These are phyloP conservation scores for Caenorhabditis uteleia DNA, from an alignment of 2,888 invertebrate genomes.

Conservation along the genomic window DNA sequence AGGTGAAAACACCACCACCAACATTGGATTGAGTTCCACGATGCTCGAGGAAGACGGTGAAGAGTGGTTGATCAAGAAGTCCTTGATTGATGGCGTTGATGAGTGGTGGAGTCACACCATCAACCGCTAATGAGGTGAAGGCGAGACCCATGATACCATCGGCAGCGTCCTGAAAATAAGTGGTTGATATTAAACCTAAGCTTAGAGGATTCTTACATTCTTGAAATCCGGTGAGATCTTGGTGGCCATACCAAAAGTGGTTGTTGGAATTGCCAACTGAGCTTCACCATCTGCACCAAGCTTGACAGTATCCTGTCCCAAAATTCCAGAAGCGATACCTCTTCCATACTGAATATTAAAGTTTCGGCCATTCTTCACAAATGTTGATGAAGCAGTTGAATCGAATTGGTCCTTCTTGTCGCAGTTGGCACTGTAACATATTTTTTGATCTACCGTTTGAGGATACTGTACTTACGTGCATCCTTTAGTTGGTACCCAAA, in stretches of 20 bases:
- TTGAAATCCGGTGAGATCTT: conserved; percentile 52
- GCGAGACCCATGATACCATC: conserved; percentile 62
- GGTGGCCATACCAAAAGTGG: conserved; percentile 58
- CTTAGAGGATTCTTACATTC: no score
- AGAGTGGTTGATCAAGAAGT: conserved; percentile 55
- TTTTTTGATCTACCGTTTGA: no score
- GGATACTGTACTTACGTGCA: no score
- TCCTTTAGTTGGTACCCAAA: conserved; percentile 48
- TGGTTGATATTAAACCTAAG: no score
- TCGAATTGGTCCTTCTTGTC: conserved; percentile 81
- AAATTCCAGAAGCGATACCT: conserved; percentile 86
- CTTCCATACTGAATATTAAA: conserved; percentile 93
- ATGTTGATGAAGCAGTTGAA: conserved; percentile 82
- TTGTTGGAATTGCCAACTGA: conserved; percentile 52
- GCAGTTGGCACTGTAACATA: conserved; percentile 41
- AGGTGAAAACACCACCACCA: conserved; percentile 58
- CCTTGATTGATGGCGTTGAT: conserved; percentile 86
- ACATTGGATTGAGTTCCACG: conserved; percentile 46
- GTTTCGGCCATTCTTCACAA: conserved; percentile 84
- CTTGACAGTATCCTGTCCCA: conserved; percentile 85
- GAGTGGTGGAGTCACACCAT: conserved; percentile 88
- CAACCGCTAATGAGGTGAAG: conserved; percentile 82
- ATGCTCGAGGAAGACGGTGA: conserved; percentile 60
- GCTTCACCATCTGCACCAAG: conserved; percentile 42
- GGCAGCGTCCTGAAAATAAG: conserved; percentile 48